Base-by-base conservation (phyloP, 1,140 invertebrate genomes). In the Cotesia typhae region DNA sequence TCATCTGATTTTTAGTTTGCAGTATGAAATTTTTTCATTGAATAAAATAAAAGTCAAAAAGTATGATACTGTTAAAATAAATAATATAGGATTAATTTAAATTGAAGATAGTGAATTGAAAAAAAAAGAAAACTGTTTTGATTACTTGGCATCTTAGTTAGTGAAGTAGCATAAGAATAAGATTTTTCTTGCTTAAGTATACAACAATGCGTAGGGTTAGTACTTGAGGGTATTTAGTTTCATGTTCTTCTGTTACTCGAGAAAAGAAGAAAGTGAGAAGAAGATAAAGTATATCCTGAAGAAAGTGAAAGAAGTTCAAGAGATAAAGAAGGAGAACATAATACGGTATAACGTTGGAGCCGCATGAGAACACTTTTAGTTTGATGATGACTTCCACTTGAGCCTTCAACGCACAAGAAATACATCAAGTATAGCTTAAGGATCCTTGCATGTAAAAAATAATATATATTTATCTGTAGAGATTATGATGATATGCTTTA, bases 131-230 rank as follows among this genome's bases (percentile, higher is more conserved):
- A 2, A 51, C 12, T 51, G 28, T 28, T 28, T 28, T 28, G 28
- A 28, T 28, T 28, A 28, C 28, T 3, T 28, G 28, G 28, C 28
- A 28, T 28, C 28, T 28, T 28, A 1, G 28, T 28, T 28, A 28
- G 77, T 80, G 84, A 82, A 85, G 84, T 85, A 78, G 84, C 82
- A 82, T 84, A 86, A 87, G 85, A 86, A 86, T 86, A 86, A 87
- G 83, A 83, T 86, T 86, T 85, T 78, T 79, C 75, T 77, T 78
- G 75, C 77, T 80, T 77, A 77, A 78, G 76, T 76, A 66, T 51
- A 35, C 28, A 66, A 78, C 77, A 80, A 76, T 17, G 75, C 52
- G 28, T 28, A 28, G 74, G 69, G 67, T 75, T 65, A 73, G 73
- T 70, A 77, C 70, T 67, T 57, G 65, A 74, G 57, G 70, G 69